Evolutionary conservation across 30 jellyfish, hydroid and myxozoan species (phyloP).

Genomic region (Cassiopea xamachana): DNA sequence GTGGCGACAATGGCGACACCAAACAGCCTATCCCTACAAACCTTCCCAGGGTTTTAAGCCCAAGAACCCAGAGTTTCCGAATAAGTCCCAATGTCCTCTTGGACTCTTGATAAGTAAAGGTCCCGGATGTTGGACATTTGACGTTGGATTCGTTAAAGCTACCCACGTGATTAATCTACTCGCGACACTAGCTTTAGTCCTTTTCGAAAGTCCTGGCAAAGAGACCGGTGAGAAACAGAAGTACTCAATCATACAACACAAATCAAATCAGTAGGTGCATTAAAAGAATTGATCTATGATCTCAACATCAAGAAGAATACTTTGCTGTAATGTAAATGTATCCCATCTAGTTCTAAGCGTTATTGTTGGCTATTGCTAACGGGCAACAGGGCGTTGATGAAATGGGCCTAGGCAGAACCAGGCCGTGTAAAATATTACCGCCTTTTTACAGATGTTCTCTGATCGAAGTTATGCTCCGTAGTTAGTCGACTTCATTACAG

Average conservation of each 20-base stretch:
- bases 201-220: constrained; percentile 42
- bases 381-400: not conserved
- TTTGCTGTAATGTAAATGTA: not conserved
- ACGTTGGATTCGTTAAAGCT: constrained; percentile 62
- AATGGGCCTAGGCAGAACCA: not conserved
- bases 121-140: constrained; percentile 65
- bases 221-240: constrained; percentile 17
- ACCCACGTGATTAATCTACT: constrained; percentile 56
- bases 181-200: constrained; percentile 49
- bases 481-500: not conserved
- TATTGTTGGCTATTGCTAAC: not conserved
- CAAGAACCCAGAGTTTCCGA: constrained; percentile 6
- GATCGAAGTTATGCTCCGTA: not conserved
- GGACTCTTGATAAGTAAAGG: constrained; percentile 1
- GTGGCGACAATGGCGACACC: too few species aligned
- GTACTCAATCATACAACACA: not conserved
- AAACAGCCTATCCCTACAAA: too few species aligned
- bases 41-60: not conserved
- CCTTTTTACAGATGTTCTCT: not conserved
- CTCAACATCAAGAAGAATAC: not conserved
- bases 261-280: constrained; percentile 17
- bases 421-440: not conserved
- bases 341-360: too few species aligned
- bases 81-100: constrained; percentile 21
- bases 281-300: not conserved